phyloP scores from a whole-genome alignment of 2,113 vertebrate species.

The Arvicanthis niloticus region DNA sequence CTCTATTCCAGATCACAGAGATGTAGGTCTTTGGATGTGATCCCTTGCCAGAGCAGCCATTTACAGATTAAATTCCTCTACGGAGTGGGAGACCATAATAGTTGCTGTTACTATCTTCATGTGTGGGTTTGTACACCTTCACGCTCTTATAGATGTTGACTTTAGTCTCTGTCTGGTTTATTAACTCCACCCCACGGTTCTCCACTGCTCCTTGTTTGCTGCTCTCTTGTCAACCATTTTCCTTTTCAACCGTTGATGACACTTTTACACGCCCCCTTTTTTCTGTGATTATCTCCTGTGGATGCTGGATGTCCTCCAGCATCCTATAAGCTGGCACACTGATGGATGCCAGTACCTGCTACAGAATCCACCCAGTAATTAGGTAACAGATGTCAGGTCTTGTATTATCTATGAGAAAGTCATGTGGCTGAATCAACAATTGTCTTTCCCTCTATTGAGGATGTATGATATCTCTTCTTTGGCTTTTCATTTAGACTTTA shows the following conservation, averaged over 20 bases:
- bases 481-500: not conserved
- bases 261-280: not conserved
- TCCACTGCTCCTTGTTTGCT: not conserved
- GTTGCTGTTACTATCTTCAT: not conserved
- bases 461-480: not conserved
- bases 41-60: too few species aligned
- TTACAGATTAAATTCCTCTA: too few species aligned
- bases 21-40: too few species aligned
- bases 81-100: not conserved
- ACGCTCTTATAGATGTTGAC: not conserved
- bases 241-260: not conserved
- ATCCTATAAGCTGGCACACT: not conserved
- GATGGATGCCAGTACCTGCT: not conserved
- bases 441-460: conserved; percentile 15
- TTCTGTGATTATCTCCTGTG: not conserved
- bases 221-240: not conserved
- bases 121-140: fast-evolving
- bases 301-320: not conserved
- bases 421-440: not conserved
- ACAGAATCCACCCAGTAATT: not conserved
- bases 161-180: not conserved
- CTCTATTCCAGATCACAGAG: too few species aligned
- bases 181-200: not conserved
- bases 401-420: not conserved
- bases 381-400: not conserved